Base-by-base conservation (phyloP, 1,140 invertebrate species). In the Drosophila parvula region DNA sequence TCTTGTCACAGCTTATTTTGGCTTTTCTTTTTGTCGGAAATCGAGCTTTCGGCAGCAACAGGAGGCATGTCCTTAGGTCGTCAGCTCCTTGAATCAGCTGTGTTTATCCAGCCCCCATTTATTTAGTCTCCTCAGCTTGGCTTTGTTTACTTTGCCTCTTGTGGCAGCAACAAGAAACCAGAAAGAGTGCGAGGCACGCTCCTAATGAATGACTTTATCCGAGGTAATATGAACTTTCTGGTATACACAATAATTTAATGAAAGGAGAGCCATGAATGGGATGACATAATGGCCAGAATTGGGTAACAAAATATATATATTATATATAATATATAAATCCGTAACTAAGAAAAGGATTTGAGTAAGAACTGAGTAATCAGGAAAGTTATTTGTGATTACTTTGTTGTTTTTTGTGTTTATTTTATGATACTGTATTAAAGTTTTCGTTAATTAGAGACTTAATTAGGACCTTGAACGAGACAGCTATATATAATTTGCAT, bases 71-170 rank as follows among this genome's bases (percentile, higher is more conserved):
- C 22, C 22, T 22, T 22, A 22, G 40, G 41, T 61, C 58, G 10
- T 2, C 43, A 22, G 27, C 27, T n/a, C 50, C 61, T 63, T 59
- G 36, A 62, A 45, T 68, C 75, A 86, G 83, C 82, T 86, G 81
- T 53, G 59, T 14, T 10, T 47, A 27, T 50, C 32, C 41, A 45
- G 61, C 14, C 36, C 22, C 47, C 36, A 14, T 45, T 10, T 40
- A n/a, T 44, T 32, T 56, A 58, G 69, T 12, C 56, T 36, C 43
- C 11, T 22, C 16, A 22, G n/a, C 30, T 38, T 30, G 36, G 28
- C 16, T 68, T 83, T 83, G 77, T 83, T 83, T 84, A 80, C 58
- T 50, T 64, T 61, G 38, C 40, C 32, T 11, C 9, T 18, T 60
- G 57, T 58, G 44, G 47, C 32, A 12, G 58, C 16, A 22, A 27